Percentiles rank a stretch among this genome's conserved stretches.
phyloP scores from a whole-genome alignment of 2,888 invertebrate species.

The Drosophila paramelanica region DNA sequence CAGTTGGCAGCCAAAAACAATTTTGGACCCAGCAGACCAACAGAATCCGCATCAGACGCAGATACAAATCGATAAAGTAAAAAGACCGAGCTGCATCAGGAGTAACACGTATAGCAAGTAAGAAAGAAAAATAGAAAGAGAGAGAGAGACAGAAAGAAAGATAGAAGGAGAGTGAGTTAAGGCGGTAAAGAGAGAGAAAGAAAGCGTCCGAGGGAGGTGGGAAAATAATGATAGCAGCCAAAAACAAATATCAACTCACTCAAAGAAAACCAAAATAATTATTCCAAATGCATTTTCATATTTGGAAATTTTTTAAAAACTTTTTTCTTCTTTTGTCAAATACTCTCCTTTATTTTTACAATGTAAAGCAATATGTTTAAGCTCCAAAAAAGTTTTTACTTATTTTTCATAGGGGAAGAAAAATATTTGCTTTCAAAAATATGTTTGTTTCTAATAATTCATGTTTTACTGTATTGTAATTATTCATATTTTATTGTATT shows the following conservation, averaged over 20 bases:
- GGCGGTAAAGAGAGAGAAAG: constrained; percentile 3
- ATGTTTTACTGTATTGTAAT: too few relatives aligned
- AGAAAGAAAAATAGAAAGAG: constrained; percentile 6
- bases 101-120: constrained; percentile 8
- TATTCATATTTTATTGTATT: too few relatives aligned
- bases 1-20: constrained; percentile 40
- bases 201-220: neutral
- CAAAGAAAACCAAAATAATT: neutral
- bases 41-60: constrained; percentile 39
- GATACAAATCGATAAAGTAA: constrained; percentile 73
- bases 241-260: constrained; percentile 35
- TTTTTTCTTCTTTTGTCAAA: too few relatives aligned
- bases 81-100: constrained; percentile 34
- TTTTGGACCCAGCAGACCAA: constrained; percentile 42
- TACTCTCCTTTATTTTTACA: neutral
- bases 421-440: too few relatives aligned
- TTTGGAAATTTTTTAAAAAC: neutral
- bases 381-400: too few relatives aligned
- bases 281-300: neutral
- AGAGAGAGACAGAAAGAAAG: neutral
- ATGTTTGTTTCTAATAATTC: too few relatives aligned
- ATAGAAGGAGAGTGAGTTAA: neutral
- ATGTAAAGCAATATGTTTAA: too few relatives aligned
- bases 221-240: constrained; percentile 40
- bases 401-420: too few relatives aligned